Evolutionary conservation across 2,797 vertebrate species (phyloP), one percentile per base, ranked within the genome.

Genomic region (Neosilurus hyrtlii): DNA sequence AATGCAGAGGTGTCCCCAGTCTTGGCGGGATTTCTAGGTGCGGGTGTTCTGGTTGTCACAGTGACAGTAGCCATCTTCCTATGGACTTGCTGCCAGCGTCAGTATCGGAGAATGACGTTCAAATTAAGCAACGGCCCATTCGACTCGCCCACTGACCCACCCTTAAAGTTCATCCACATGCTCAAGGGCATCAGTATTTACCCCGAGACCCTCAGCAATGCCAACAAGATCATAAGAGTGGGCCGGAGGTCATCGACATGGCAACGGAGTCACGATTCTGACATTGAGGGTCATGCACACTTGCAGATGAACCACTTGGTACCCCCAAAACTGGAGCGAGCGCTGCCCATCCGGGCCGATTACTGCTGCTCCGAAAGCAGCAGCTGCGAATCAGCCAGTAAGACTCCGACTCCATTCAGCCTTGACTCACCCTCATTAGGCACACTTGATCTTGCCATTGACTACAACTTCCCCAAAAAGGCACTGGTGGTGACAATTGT

Each of bases 391-490:
- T 90, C 89, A 72, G 95, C 94, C 18, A 96, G 96, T 0, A 96
- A 98, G 92, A 94, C 94, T 0, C 93, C 92, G 3, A 97, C 97
- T 0, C 96, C 96, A 0, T 96, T 95, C 1, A 96, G 95, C 0
- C 96, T 96, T 0, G 94, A 95, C 49, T 78, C 74, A 1, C 81
- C 80, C 20, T 86, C 85, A 77, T 86, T 98, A 84, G 97, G 97
- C 0, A 86, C 93, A 4, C 89, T 99, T 88, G 96, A 95, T 68
- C 96, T 99, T 91, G 95, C 95, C 0, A 96, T 98, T 85, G 97
- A 99, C 93, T 99, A 99, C 92, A 99, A 97, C 95, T 99, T 99
- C 90, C 96, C 97, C 12, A 99, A 99, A 87, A 98, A 99, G 87
- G 97, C 97, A 0, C 91, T 98, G 89, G 97, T 99, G 57, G 97